Evolutionary conservation across 2,797 vertebrate genomes (phyloP).

Genomic region (Odontamblyopus rebecca): DNA sequence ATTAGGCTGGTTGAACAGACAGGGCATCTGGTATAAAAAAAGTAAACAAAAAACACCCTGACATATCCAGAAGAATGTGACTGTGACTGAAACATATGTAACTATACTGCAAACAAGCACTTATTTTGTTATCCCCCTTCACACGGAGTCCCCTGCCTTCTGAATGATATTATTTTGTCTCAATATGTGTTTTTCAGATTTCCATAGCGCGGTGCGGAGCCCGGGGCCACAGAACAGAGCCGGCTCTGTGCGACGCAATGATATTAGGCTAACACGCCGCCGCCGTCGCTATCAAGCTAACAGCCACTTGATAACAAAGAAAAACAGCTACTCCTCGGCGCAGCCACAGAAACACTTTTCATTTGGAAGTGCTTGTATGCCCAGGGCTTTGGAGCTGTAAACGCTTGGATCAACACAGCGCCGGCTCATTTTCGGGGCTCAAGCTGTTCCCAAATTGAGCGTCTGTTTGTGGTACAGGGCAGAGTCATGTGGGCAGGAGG

Average conservation of each 20-base stretch:
- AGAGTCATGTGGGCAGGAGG: neutral
- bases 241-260: conserved; percentile 28
- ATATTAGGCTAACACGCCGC: conserved; percentile 33
- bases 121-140: conserved; percentile 5
- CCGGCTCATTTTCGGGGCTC: conserved; percentile 20
- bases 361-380: conserved; percentile 26
- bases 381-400: conserved; percentile 20
- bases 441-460: conserved; percentile 20
- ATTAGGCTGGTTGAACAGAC: neutral
- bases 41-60: neutral
- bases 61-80: neutral
- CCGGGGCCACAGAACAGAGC: conserved; percentile 36
- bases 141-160: neutral
- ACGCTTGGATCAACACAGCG: conserved; percentile 22
- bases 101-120: neutral
- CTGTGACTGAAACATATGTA: neutral
- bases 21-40: neutral
- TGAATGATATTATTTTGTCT: conserved; percentile 24
- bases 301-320: conserved; percentile 39
- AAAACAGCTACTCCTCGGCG: conserved; percentile 38
- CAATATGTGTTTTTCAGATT: conserved; percentile 30
- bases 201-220: conserved; percentile 22
- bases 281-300: conserved; percentile 41
- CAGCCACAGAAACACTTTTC: conserved; percentile 23
- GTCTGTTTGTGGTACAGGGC: conserved; percentile 7